Evolutionary conservation across 2,888 invertebrate genomes (phyloP).

Genomic region (Pyrrhopygopsis socrates): DNA sequence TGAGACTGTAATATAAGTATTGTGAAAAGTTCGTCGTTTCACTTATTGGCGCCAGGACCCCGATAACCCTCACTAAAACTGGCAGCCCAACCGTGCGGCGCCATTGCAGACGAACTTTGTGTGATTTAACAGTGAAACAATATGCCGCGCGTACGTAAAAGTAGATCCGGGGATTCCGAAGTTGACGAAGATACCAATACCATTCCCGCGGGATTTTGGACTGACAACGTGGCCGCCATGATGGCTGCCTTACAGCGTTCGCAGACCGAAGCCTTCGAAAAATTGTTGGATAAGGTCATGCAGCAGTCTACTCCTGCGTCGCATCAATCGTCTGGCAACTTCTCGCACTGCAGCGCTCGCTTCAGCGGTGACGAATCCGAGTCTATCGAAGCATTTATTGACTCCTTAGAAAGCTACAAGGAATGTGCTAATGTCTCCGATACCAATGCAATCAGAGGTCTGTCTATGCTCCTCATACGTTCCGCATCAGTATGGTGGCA

Average conservation of each 20-base stretch:
- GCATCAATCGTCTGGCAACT: background rate
- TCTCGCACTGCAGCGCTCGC: background rate
- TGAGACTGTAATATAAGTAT: no score
- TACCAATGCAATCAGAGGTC: background rate
- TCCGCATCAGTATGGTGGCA: background rate
- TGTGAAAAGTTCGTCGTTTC: no score
- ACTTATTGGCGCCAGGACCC: no score
- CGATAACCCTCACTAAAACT: background rate
- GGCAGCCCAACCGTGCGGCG: background rate
- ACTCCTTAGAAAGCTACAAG: background rate
- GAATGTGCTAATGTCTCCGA: background rate
- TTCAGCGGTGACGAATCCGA: background rate
- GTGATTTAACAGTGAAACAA: background rate
- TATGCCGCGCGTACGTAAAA: background rate
- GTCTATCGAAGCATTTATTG: background rate
- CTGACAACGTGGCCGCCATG: background rate
- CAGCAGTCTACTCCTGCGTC: background rate
- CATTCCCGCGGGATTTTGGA: background rate
- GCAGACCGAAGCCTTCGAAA: conserved; percentile 25
- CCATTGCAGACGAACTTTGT: background rate
- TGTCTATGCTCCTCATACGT: background rate
- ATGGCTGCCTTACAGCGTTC: conserved; percentile 17
- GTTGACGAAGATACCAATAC: background rate
- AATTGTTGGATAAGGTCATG: conserved; percentile 2
- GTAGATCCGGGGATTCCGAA: background rate